These are phyloP conservation scores for Rhinolophus sinicus DNA, from an alignment of 2,113 vertebrate genomes.

Conservation along the genomic window DNA sequence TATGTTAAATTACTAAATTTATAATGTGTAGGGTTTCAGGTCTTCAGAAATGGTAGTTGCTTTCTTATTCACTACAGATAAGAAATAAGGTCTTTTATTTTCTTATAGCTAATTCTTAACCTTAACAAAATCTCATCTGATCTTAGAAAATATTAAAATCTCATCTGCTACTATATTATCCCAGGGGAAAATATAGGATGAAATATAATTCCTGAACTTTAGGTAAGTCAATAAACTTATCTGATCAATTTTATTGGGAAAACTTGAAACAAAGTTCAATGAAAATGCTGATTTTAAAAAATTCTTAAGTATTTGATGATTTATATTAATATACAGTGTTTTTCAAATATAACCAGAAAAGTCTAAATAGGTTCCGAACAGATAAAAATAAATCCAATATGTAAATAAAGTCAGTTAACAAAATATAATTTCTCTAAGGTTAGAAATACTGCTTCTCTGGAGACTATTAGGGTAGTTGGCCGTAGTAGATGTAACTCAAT, in stretches of 20 bases:
- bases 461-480: neutral
- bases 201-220: neutral
- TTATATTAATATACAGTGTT: neutral
- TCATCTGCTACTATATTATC: neutral
- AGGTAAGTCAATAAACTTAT: neutral
- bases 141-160: neutral
- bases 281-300: neutral
- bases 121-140: neutral
- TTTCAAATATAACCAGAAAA: neutral
- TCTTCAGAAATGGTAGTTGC: neutral
- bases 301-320: neutral
- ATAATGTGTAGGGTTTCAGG: neutral
- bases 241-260: neutral
- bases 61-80: neutral
- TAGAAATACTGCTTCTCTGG: neutral
- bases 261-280: neutral
- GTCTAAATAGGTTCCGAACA: neutral
- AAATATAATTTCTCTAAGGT: neutral
- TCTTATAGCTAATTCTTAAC: neutral
- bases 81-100: neutral
- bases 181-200: neutral
- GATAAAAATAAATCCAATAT: neutral
- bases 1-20: constrained; percentile 27
- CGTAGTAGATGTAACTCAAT: neutral
- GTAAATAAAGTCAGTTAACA: neutral